Base-by-base conservation (phyloP, 2,888 invertebrate genomes). In the Chrysodeixis includens region DNA sequence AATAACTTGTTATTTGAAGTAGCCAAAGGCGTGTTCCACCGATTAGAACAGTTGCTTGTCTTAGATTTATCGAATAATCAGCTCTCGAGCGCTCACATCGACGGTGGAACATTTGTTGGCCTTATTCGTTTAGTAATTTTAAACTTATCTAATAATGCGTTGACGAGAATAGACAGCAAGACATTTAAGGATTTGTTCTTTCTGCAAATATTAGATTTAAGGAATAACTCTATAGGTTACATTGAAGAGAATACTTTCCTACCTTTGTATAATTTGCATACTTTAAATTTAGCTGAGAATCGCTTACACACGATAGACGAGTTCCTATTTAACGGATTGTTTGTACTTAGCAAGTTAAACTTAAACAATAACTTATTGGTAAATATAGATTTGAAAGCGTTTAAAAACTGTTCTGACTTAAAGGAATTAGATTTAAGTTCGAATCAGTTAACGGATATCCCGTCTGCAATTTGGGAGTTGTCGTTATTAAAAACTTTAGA, bases 391-490 rank as follows among this genome's bases (percentile, higher is more conserved):
- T 91, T 96, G 40, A 96, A 97, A 86, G 97, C 98, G 22, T 98
- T 98, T 89, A 97, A 97, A 85, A 98, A 98, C 91, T 98, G 97
- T 91, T 97, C 97, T 1, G 97, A 98, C 83, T 94, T 98, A 68
- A 98, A 98, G 92, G 98, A 98, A 88, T 95, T 99, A 73, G 98
- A 98, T 91, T 93, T 99, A 70, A 98, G 98, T 91, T 98, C 98
- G 16, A 99, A 99, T 92, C 97, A 97, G 80, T 93, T 99, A 77
- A 95, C 96, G 60, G 96, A 97, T 75, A 97, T 99, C 66, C 98
- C 99, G 9, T 96, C 96, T 84, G 98, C 98, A 1, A 95, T 98
- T 78, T 97, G 97, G 91, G 97, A 97, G 85, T 93, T 98, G 69
- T 96, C 97, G 57, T 97, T 98, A 89, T 94, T 99, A 79, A 98